phyloP scores from a whole-genome alignment of 2,113 vertebrate genomes.

The Desmodus rotundus region DNA sequence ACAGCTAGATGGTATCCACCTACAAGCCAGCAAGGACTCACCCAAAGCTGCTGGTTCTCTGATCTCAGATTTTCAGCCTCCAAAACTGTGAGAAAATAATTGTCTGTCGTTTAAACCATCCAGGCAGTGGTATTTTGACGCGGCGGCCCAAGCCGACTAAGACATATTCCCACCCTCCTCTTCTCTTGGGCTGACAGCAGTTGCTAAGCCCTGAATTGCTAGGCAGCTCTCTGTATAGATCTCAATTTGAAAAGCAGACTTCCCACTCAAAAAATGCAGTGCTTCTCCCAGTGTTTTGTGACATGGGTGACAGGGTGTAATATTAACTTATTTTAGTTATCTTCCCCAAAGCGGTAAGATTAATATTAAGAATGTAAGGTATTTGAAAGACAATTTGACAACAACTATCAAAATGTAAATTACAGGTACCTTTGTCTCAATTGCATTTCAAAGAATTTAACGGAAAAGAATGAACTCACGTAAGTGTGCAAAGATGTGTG shows the following conservation, averaged over 20 bases:
- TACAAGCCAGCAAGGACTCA: background rate
- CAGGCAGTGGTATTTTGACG: background rate
- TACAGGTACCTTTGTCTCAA: background rate
- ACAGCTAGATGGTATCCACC: background rate
- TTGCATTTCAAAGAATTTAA: background rate
- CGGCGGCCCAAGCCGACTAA: background rate
- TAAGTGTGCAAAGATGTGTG: background rate
- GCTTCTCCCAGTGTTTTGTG: background rate
- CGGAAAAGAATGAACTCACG: background rate
- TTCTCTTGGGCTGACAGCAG: background rate
- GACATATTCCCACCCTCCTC: background rate
- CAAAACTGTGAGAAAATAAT: background rate
- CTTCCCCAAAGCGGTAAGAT: background rate
- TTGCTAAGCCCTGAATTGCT: background rate
- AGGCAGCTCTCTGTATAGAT: background rate
- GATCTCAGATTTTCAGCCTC: background rate
- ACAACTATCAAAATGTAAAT: background rate
- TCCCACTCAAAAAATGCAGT: background rate
- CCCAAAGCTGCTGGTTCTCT: background rate
- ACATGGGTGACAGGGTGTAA: background rate
- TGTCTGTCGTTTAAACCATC: background rate
- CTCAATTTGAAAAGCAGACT: background rate
- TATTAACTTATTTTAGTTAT: background rate
- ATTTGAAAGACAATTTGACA: background rate
- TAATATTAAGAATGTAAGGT: background rate